Conservation (phyloP, 2,113 vertebrate species). For the Sapajus apella region DNA sequence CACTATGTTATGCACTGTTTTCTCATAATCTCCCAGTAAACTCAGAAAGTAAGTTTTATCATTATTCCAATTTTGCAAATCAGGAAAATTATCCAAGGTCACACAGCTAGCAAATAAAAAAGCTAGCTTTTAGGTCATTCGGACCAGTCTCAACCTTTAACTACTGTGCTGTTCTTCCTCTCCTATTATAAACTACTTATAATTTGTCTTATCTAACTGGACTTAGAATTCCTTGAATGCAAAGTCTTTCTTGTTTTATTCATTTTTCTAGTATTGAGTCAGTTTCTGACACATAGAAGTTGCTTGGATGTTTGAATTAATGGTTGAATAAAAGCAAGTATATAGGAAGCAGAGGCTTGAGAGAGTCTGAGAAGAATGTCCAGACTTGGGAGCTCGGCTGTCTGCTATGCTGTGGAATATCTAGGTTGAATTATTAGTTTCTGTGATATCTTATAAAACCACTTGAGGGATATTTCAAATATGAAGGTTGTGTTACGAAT, state of each 20-base stretch:
- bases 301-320: conserved; percentile 26
- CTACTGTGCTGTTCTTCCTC: background rate
- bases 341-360: background rate
- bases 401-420: background rate
- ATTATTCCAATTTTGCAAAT: background rate
- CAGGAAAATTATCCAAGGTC: background rate
- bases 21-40: background rate
- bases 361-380: background rate
- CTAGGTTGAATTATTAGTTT: background rate
- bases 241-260: background rate
- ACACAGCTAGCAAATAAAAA: background rate
- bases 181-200: background rate
- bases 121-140: background rate
- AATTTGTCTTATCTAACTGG: background rate
- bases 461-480: background rate
- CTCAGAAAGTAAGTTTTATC: background rate
- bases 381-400: background rate
- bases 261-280: background rate
- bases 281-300: background rate
- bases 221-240: conserved; percentile 9
- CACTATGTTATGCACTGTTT: background rate
- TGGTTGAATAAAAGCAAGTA: background rate
- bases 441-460: background rate
- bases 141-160: background rate
- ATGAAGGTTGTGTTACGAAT: background rate